Evolutionary conservation across 2,113 vertebrate species (phyloP).

Genomic region (Rhipidura dahli): DNA sequence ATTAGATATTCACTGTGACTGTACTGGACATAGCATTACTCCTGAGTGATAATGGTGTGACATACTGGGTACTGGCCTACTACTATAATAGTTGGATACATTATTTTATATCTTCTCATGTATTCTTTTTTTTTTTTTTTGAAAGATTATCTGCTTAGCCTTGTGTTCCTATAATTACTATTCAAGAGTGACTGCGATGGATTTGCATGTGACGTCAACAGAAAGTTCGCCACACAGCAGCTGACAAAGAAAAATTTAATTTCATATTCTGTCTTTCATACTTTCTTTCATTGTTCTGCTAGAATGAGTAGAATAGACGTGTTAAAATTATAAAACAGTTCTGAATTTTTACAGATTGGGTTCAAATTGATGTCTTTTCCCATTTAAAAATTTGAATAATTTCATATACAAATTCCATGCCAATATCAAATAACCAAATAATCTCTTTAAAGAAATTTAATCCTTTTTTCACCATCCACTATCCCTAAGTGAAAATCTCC

Average conservation of each 20-base stretch:
- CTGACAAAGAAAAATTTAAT: background rate
- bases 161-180: background rate
- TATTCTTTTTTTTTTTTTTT: background rate
- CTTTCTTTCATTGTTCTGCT: background rate
- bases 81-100: background rate
- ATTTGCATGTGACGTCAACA: background rate
- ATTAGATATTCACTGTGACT: background rate
- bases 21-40: background rate
- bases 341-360: background rate
- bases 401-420: background rate
- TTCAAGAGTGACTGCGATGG: background rate
- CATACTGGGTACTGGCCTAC: background rate
- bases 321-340: background rate
- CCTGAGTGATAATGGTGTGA: background rate
- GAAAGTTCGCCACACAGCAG: background rate
- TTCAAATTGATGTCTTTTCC: background rate
- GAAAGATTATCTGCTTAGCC: background rate
- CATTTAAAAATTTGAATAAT: background rate
- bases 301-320: background rate
- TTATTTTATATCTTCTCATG: background rate
- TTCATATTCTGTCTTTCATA: background rate
- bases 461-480: fast-evolving
- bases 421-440: background rate
- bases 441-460: background rate
- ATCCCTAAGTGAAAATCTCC: background rate